Evolutionary conservation across 2,113 vertebrate species (phyloP).

Genomic region (Percina caprodes): DNA sequence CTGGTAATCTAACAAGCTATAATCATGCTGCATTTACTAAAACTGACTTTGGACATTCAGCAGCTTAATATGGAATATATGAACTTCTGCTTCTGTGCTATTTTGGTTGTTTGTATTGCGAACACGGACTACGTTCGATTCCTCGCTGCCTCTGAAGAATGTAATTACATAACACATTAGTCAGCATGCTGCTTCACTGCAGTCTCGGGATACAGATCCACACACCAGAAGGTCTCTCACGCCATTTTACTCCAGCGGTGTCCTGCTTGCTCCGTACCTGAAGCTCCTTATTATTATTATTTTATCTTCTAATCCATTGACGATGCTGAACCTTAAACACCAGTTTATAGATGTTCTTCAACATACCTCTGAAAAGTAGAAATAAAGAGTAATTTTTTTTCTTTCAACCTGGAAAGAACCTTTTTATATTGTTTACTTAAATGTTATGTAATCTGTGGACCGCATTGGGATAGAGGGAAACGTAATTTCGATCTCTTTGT

Average conservation of each 20-base stretch:
- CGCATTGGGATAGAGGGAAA: too few species aligned
- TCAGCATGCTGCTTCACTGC: slow-evolving; percentile 13
- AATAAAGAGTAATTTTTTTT: too few species aligned
- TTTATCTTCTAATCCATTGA: not conserved
- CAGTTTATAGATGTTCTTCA: not conserved
- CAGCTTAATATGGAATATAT: not conserved
- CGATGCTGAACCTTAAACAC: not conserved
- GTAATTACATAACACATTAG: slow-evolving; percentile 25
- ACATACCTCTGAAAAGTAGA: not conserved
- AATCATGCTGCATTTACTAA: not conserved
- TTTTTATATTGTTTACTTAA: too few species aligned
- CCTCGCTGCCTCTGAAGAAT: slow-evolving; percentile 3
- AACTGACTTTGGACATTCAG: not conserved
- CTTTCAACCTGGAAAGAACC: too few species aligned
- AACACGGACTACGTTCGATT: slow-evolving; percentile 1
- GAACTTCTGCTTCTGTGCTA: not conserved
- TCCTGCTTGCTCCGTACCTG: not conserved
- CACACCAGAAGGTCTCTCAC: not conserved
- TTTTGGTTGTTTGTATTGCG: slow-evolving; percentile 15
- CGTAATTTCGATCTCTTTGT: too few species aligned
- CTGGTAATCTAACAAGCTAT: not conserved
- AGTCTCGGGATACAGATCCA: slow-evolving; percentile 15
- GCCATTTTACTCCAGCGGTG: not conserved
- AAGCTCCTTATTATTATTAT: not conserved
- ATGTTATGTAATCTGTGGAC: too few species aligned